Conservation (phyloP, 2,113 vertebrate genomes). For the Thinocorus orbignyianus region DNA sequence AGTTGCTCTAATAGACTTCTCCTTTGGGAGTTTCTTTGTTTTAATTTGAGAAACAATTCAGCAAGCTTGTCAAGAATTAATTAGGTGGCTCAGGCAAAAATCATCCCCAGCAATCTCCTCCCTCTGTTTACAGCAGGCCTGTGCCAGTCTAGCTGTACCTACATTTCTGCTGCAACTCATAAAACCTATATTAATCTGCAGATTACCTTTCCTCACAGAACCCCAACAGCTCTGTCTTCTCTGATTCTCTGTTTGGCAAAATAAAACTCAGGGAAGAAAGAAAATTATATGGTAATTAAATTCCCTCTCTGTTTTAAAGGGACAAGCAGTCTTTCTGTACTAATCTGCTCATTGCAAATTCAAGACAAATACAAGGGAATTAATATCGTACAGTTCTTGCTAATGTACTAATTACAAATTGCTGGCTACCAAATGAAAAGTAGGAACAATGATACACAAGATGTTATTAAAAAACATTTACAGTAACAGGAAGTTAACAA, state of each 20-base stretch:
- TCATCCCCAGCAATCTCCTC: not conserved
- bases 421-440: conserved; percentile 32
- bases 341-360: conserved; percentile 40
- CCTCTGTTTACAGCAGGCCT: not conserved
- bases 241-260: conserved; percentile 12
- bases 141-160: not conserved
- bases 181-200: not conserved
- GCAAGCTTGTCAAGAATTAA: conserved; percentile 33
- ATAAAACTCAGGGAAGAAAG: conserved; percentile 12
- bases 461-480: conserved; percentile 34
- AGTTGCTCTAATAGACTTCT: not conserved
- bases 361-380: conserved; percentile 29
- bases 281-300: conserved; percentile 41
- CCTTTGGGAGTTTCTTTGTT: conserved; percentile 5
- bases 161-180: not conserved
- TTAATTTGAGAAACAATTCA: conserved; percentile 39
- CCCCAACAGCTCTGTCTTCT: not conserved
- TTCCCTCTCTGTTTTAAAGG: conserved; percentile 38
- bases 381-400: not conserved
- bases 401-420: conserved; percentile 32
- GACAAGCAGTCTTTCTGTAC: not conserved
- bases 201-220: not conserved
- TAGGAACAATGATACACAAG: conserved; percentile 22
- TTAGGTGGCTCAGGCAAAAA: not conserved
- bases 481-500: conserved; percentile 38